Percentiles rank a stretch among this genome's conserved stretches.
Conservation (phyloP, 2,888 invertebrate species). For the Lottia gigantea region DNA sequence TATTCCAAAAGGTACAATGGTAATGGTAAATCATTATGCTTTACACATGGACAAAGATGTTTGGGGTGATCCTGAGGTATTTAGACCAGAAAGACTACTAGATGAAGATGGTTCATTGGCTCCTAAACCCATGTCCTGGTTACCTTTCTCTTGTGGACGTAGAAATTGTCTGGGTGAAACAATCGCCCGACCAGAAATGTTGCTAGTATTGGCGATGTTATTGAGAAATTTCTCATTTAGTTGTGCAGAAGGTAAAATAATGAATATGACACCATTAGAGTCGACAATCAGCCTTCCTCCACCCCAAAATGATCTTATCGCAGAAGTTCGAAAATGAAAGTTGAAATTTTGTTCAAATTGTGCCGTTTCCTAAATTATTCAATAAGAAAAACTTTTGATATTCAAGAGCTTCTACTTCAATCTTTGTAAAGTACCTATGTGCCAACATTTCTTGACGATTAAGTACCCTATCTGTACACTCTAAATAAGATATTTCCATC, state of each 20-base stretch:
- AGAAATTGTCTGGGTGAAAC: slow-evolving; percentile 54
- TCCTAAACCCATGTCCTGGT: slow-evolving; percentile 45
- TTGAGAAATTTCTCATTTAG: slow-evolving; percentile 26
- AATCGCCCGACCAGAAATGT: slow-evolving; percentile 51
- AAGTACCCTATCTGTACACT: no score
- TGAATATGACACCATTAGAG: background rate
- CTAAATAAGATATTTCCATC: no score
- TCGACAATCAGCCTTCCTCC: background rate
- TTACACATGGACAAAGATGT: slow-evolving; percentile 45
- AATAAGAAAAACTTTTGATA: no score
- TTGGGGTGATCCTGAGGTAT: slow-evolving; percentile 46
- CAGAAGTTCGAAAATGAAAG: background rate
- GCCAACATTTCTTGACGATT: no score
- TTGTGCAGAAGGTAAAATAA: background rate
- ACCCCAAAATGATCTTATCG: background rate
- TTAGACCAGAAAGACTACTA: slow-evolving; percentile 52
- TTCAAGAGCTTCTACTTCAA: no score
- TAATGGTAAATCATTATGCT: slow-evolving; percentile 47
- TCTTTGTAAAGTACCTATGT: no score
- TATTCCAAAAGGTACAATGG: slow-evolving; percentile 45
- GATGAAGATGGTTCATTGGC: slow-evolving; percentile 44
- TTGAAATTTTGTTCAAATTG: no score
- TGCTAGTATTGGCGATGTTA: slow-evolving; percentile 38
- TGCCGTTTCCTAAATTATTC: no score
- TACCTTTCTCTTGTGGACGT: slow-evolving; percentile 54